These are phyloP conservation scores for Numida meleagris DNA, from an alignment of 2,113 vertebrate species.

Conservation along the genomic window DNA sequence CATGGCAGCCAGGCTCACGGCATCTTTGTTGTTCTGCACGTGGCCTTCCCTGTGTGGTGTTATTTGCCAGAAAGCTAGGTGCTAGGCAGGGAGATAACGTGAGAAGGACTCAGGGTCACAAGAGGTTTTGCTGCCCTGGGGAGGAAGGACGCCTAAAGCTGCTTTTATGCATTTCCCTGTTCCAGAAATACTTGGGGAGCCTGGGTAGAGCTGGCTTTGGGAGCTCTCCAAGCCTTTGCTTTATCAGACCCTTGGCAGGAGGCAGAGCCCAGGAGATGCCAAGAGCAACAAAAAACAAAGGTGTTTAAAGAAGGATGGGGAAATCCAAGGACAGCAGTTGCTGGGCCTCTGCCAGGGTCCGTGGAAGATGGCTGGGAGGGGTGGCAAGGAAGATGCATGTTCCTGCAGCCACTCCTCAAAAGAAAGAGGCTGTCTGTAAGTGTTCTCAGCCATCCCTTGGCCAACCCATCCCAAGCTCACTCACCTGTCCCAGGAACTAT, in stretches of 20 bases:
- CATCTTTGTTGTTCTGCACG: neutral
- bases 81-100: neutral
- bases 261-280: neutral
- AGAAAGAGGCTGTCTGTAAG: neutral
- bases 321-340: neutral
- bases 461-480: neutral
- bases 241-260: neutral
- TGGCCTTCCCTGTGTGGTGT: constrained; percentile 26
- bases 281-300: neutral
- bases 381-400: neutral
- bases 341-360: neutral
- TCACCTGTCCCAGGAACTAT: fast-evolving
- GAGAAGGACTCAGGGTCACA: neutral
- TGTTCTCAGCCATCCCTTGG: neutral
- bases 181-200: neutral
- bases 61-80: neutral
- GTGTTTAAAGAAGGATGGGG: neutral
- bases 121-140: neutral
- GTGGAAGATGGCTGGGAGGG: neutral
- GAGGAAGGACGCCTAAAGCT: constrained; percentile 21
- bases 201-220: neutral
- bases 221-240: neutral
- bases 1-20: neutral
- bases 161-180: neutral
- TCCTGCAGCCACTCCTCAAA: neutral